Evolutionary conservation across 2,888 invertebrate species (phyloP), one percentile per base, ranked within the genome.

Genomic region (Steromphala cineraria): DNA sequence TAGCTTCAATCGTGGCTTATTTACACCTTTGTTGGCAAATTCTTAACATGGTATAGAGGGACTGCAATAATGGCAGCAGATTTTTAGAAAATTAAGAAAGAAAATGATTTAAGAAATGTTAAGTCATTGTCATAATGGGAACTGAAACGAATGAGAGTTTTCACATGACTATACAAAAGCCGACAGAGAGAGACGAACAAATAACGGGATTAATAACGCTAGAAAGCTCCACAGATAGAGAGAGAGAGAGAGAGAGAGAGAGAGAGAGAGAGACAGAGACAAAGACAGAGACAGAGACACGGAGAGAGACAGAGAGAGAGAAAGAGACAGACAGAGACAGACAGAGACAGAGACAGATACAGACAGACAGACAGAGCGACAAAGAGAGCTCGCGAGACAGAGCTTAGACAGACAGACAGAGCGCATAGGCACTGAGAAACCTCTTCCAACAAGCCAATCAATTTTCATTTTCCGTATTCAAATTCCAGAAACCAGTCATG

Each of bases 211-310:
- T 53, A 15, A 75, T 52, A 75, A 24, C 52, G 75, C 15, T 19
- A 21, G 53, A 75, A 53, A 80, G 21, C 21, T 46, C n/a, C n/a
- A n/a, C n/a, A n/a, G n/a, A n/a, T n/a, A n/a, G n/a, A n/a, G n/a
- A n/a, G n/a, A n/a, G n/a, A 46, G 75, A 56, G 56, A 28, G 31
- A 52, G 56, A 28, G 40, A 28, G 56, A 40, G 52, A 28, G 56
- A 21, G 71, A 46, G 21, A 17, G 56, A 55, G 21, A 67, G 67
- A 80, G 71, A 77, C 28, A 80, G 77, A n/a, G n/a, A n/a, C n/a
- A n/a, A n/a, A n/a, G n/a, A n/a, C n/a, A n/a, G n/a, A n/a, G n/a
- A n/a, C n/a, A n/a, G n/a, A n/a, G n/a, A n/a, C n/a, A n/a, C n/a
- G n/a, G n/a, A n/a, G n/a, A n/a, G n/a, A n/a, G n/a, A 67, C 5